Base-by-base conservation (phyloP, 2,888 invertebrate genomes). In the Pseudococcus jackbeardsleyi region DNA sequence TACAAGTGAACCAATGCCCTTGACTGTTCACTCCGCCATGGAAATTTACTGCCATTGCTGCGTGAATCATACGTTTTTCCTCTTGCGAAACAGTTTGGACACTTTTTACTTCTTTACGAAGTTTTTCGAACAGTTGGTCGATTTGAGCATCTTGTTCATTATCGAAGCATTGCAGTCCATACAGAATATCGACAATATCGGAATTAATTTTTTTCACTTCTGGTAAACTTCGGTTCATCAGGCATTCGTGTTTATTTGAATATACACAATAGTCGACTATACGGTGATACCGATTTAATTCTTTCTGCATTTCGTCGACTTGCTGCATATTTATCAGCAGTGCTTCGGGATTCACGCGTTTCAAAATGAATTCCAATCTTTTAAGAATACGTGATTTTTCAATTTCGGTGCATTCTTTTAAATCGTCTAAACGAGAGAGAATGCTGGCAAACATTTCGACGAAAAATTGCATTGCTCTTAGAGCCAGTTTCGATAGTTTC, bases 1-100 rank as follows among this genome's bases (percentile, higher is more conserved):
- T 94, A 91, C 95, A 96, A 91, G 94, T 94, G 91, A 92, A 95
- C 95, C 95, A 96, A 90, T 94, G 94, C 0, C 95, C 95, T 84
- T 92, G 92, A 39, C 54, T 72, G 77, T 90, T 91, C 48, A 94
- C 90, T 0, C 92, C 93, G 8, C 88, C 84, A 33, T 19, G 1
- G 79, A 89, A 90, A 86, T 26, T 54, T 17, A 54, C 64, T 2
- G 85, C 48, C 90, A 90, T 90, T 1, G 89, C 89, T 72, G 77
- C 6, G 85, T 89, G 86, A 84, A 95, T 93, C 91, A 93, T 91
- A 22, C 91, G 90, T 64, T 93, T 91, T 90, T 95, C 94, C 9
- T 90, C 89, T 1, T 92, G 91, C 0, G 92, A 91, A 39, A 93
- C 90, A n/a, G 89, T 90, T 19, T 91, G 84, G 46, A 89, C 59